phyloP scores from a whole-genome alignment of 2,113 vertebrate species.

The Calyptomena viridis region DNA sequence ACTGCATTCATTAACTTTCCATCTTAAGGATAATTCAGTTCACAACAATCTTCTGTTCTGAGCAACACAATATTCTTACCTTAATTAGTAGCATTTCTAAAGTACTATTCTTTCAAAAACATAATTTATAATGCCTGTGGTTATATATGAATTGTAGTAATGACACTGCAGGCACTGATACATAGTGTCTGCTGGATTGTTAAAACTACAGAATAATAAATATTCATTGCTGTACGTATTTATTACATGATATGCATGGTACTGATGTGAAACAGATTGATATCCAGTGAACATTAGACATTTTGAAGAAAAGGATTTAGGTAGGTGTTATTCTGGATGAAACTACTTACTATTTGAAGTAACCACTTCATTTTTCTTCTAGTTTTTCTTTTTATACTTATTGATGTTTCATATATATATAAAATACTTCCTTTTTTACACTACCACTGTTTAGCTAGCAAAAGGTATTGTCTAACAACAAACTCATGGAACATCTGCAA shows the following conservation, averaged over 20 bases:
- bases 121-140: not conserved
- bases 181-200: not conserved
- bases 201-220: not conserved
- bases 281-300: not conserved
- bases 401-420: not conserved
- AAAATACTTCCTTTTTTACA: not conserved
- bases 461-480: not conserved
- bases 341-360: not conserved
- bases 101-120: not conserved
- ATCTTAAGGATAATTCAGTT: not conserved
- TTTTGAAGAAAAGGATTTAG: not conserved
- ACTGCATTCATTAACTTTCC: not conserved
- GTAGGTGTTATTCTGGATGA: not conserved
- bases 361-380: slow-evolving; percentile 35
- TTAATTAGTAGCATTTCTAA: not conserved
- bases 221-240: not conserved
- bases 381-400: not conserved
- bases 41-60: not conserved
- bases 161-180: not conserved
- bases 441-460: not conserved
- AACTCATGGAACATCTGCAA: not conserved
- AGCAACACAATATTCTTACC: not conserved
- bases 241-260: not conserved
- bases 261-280: not conserved
- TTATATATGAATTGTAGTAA: not conserved